These are phyloP conservation scores for Chrysomallon squamiferum DNA, from an alignment of 1,140 invertebrate genomes.

Conservation along the genomic window DNA sequence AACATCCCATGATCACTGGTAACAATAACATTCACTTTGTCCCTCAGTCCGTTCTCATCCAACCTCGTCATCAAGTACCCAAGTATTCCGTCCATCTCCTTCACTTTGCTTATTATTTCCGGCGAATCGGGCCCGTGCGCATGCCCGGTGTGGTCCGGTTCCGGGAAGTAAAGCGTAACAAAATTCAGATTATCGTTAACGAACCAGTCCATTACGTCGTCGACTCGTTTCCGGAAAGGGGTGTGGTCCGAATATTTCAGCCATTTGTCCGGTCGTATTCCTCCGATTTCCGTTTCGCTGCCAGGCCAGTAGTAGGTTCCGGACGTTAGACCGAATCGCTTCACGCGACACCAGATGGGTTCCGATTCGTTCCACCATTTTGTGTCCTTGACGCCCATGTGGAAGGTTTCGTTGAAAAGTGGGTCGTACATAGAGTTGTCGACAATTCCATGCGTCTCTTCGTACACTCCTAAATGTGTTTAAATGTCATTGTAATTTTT, in stretches of 20 bases:
- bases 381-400: constrained; percentile 50
- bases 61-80: constrained; percentile 45
- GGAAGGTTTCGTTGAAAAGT: constrained; percentile 61
- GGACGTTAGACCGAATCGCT: constrained; percentile 3
- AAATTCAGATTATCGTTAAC: constrained; percentile 67
- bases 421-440: constrained; percentile 73
- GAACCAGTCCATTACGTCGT: constrained; percentile 71
- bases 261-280: constrained; percentile 13
- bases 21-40: constrained; percentile 73
- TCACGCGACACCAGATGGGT: constrained; percentile 55
- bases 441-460: constrained; percentile 76
- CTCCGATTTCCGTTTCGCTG: constrained; percentile 14
- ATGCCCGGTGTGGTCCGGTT: constrained; percentile 72
- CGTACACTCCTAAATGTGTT: constrained; percentile 65
- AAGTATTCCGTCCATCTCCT: constrained; percentile 38
- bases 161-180: constrained; percentile 74
- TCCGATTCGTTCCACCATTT: constrained; percentile 57
- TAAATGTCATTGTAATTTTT: not conserved
- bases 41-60: constrained; percentile 53
- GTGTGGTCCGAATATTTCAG: constrained; percentile 58
- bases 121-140: constrained; percentile 49
- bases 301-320: constrained; percentile 28
- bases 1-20: constrained; percentile 81
- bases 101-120: constrained; percentile 63
- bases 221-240: constrained; percentile 68